Percentiles rank a stretch among this genome's conserved stretches.
Conservation (phyloP, 2,797 vertebrate genomes). For the Myotis planiceps region DNA sequence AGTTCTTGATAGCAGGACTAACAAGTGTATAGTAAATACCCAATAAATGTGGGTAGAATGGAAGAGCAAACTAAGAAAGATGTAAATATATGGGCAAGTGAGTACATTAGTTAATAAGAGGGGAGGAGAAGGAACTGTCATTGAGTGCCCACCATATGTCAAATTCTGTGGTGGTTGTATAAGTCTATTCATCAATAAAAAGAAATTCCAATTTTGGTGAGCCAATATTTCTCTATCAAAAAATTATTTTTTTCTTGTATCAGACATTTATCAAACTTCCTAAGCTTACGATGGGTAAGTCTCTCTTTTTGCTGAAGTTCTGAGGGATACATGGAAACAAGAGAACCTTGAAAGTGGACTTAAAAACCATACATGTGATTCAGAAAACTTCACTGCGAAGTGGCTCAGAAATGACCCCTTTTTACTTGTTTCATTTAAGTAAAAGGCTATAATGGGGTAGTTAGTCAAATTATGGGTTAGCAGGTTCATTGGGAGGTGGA, state of each 20-base stretch:
- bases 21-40: not conserved
- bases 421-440: not conserved
- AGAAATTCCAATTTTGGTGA: not conserved
- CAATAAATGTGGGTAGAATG: not conserved
- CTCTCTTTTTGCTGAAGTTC: not conserved
- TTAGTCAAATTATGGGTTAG: not conserved
- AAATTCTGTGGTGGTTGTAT: not conserved
- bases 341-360: not conserved
- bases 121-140: not conserved
- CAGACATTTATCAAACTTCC: not conserved
- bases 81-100: not conserved
- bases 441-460: not conserved
- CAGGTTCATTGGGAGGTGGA: not conserved
- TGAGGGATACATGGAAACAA: not conserved
- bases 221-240: not conserved
- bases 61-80: not conserved
- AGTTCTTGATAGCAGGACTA: not conserved
- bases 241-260: not conserved
- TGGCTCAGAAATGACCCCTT: not conserved
- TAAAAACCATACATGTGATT: not conserved
- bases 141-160: not conserved
- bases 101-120: not conserved
- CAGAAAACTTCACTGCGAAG: not conserved
- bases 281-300: not conserved
- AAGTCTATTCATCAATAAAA: not conserved